Percentiles rank a stretch among this genome's conserved stretches.
Evolutionary conservation across 2,888 invertebrate genomes (phyloP).

Genomic region (Coenonympha arcania): DNA sequence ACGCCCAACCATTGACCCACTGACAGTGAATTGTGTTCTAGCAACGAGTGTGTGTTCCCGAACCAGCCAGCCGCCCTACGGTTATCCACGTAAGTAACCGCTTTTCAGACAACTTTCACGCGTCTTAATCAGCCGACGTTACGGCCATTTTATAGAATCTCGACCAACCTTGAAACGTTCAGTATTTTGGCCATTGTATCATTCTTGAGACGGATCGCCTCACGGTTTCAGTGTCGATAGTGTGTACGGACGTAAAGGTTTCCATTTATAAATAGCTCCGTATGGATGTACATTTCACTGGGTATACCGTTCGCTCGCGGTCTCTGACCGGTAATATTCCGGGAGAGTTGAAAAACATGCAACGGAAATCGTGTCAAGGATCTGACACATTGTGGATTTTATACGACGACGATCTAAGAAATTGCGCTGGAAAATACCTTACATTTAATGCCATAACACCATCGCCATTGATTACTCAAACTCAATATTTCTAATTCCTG

Average conservation of each 20-base stretch:
- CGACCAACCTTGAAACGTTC: constrained; percentile 60
- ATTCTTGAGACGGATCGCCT: constrained; percentile 33
- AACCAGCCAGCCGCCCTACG: constrained; percentile 22
- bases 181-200: constrained; percentile 63
- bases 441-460: constrained; percentile 6
- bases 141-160: constrained; percentile 66
- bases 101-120: constrained; percentile 37
- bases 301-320: constrained; percentile 20
- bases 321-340: constrained; percentile 44
- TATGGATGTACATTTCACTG: constrained; percentile 39
- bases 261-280: constrained; percentile 34
- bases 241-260: constrained; percentile 30
- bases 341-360: constrained; percentile 43
- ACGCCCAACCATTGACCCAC: constrained; percentile 48
- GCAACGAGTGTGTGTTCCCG: constrained; percentile 43
- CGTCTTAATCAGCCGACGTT: constrained; percentile 53
- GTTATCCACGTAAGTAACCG: constrained; percentile 43
- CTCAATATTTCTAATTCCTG: constrained; percentile 15
- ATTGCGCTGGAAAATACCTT: constrained; percentile 7
- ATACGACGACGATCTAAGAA: constrained; percentile 24
- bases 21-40: constrained; percentile 59
- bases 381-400: constrained; percentile 44
- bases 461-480: constrained; percentile 11
- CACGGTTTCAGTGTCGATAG: constrained; percentile 32
- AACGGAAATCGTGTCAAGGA: constrained; percentile 60